Percentiles rank a stretch among this genome's conserved stretches.
These are phyloP conservation scores for Papilio elwesi DNA, from an alignment of 2,888 invertebrate genomes.

Conservation along the genomic window DNA sequence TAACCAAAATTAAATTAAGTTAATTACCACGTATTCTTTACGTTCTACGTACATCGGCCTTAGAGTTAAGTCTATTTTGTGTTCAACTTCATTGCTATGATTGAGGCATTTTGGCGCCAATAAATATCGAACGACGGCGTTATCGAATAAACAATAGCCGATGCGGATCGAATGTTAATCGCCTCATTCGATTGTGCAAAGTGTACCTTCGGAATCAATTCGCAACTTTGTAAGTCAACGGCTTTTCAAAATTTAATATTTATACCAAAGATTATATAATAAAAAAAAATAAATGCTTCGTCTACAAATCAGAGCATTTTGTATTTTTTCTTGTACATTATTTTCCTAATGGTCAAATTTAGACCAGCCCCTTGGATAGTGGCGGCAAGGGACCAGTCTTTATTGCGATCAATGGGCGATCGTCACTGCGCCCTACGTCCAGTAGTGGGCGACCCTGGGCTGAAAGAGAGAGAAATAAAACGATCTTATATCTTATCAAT, in stretches of 20 bases:
- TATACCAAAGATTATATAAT: neutral
- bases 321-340: too few species aligned
- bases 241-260: conserved; percentile 8
- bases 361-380: too few species aligned
- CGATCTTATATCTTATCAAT: too few species aligned
- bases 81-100: conserved; percentile 35
- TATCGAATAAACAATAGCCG: conserved; percentile 48
- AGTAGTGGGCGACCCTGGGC: too few species aligned
- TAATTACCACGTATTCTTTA: conserved; percentile 3
- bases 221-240: conserved; percentile 25
- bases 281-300: neutral
- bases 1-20: conserved; percentile 5
- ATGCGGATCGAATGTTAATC: conserved; percentile 45
- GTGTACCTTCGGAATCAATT: conserved; percentile 35
- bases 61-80: conserved; percentile 6
- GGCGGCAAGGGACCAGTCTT: too few species aligned
- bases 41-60: neutral
- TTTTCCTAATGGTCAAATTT: too few species aligned
- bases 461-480: too few species aligned
- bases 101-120: conserved; percentile 41
- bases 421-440: too few species aligned
- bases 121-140: conserved; percentile 46
- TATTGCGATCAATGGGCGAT: too few species aligned
- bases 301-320: too few species aligned
- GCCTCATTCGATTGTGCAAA: conserved; percentile 45